Conservation (phyloP, 2,888 invertebrate species). For the Leptothorax acervorum region DNA sequence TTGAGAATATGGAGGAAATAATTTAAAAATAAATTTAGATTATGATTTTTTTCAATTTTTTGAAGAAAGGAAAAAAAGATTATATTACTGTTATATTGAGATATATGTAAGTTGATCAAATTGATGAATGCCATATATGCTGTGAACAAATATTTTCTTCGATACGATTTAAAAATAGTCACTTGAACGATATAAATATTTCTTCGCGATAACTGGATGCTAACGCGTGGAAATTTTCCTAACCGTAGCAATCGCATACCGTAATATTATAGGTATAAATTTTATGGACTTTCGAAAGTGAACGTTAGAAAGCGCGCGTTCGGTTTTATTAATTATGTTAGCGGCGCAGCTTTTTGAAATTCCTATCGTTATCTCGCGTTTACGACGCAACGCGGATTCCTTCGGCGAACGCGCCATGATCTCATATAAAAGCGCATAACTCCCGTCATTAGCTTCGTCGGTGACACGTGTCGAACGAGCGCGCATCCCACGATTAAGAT, state of each 20-base stretch:
- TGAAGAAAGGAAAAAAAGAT: neutral
- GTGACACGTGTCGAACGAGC: neutral
- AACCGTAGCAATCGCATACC: neutral
- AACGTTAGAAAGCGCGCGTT: slow-evolving; percentile 26
- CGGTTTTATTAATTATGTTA: slow-evolving; percentile 22
- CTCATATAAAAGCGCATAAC: neutral
- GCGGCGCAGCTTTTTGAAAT: neutral
- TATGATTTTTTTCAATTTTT: neutral
- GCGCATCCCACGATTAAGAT: neutral
- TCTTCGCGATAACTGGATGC: neutral
- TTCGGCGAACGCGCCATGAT: neutral
- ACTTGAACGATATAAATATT: neutral
- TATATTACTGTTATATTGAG: neutral
- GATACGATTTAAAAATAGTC: neutral
- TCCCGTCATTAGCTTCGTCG: neutral
- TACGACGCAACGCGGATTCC: neutral
- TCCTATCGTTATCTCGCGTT: neutral
- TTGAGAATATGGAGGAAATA: neutral
- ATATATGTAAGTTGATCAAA: neutral
- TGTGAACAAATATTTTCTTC: neutral
- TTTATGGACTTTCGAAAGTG: neutral
- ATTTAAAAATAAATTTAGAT: neutral
- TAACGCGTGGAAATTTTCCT: neutral
- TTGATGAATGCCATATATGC: neutral
- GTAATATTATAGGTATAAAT: neutral